A percentile compares a stretch with the other conserved stretches of the same genome.
phyloP scores from a whole-genome alignment of 2,113 vertebrate genomes.

The Lampris megalopsis region DNA sequence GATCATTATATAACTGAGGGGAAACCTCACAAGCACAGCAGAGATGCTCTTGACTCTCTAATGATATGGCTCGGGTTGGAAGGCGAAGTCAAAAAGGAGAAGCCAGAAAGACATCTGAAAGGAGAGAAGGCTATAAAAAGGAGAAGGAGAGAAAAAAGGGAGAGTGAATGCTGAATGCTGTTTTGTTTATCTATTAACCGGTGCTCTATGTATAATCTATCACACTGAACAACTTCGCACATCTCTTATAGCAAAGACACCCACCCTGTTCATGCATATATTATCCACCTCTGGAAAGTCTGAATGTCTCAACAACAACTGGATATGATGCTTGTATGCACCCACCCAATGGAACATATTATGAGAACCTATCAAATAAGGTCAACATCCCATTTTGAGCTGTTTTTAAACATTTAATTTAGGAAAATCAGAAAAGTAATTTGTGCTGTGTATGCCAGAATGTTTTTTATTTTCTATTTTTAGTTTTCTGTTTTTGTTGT shows the following conservation, averaged over 20 bases:
- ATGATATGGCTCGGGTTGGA: slow-evolving; percentile 75
- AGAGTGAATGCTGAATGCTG: slow-evolving; percentile 43
- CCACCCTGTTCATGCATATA: slow-evolving; percentile 24
- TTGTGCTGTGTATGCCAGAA: neutral
- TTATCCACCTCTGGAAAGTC: slow-evolving; percentile 39
- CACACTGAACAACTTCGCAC: slow-evolving; percentile 38
- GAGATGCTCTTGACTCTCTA: slow-evolving; percentile 76
- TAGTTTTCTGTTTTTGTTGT: neutral
- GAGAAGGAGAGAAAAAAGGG: slow-evolving; percentile 38
- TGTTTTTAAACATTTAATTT: neutral
- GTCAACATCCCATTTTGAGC: slow-evolving; percentile 15
- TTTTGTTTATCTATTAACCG: slow-evolving; percentile 58
- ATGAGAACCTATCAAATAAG: slow-evolving; percentile 1
- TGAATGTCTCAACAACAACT: slow-evolving; percentile 12
- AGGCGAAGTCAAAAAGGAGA: slow-evolving; percentile 59
- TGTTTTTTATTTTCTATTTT: slow-evolving; percentile 31
- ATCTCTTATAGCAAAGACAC: slow-evolving; percentile 27
- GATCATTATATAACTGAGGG: slow-evolving; percentile 79
- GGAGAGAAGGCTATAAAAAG: slow-evolving; percentile 72
- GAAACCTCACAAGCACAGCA: slow-evolving; percentile 73
- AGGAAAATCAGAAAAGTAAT: neutral
- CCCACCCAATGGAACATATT: slow-evolving; percentile 24
- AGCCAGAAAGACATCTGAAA: slow-evolving; percentile 53
- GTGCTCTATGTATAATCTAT: slow-evolving; percentile 26
- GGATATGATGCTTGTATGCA: slow-evolving; percentile 4